Base-by-base conservation (phyloP, 2,797 vertebrate species). In the Pampus argenteus region DNA sequence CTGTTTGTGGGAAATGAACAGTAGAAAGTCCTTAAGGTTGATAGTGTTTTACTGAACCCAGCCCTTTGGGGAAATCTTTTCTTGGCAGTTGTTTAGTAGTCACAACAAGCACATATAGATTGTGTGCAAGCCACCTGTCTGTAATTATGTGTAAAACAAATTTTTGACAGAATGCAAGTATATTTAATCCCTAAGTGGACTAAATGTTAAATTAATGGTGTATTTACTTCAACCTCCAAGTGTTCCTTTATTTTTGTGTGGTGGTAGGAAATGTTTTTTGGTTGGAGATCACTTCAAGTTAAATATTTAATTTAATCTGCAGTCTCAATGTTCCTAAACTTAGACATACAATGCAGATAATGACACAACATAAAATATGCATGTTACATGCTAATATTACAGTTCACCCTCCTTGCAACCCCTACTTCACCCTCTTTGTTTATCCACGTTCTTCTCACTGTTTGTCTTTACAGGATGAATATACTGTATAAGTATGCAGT, bases 311-410 rank as follows among this genome's bases (percentile, higher is more conserved):
- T 40, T 56, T 40, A 7, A 44, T 63, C 49, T 64, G 49, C 22
- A 62, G 68, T 34, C 66, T 79, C 42, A 49, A 72, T 78, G 73
- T 78, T 54, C 68, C 74, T 67, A 74, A 71, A 71, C 71, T 66
- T 23, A 22, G 74, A 67, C 66, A 85, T 62, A 78, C 76, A 72
- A 74, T 78, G 65, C 66, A 71, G 59, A 69, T 61, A 26, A 69
- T 78, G 78, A 56, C 66, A 57, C 70, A 77, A 80, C 64, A 86
- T 88, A 76, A 82, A 91, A 89, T 86, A 89, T 89, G 72, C 72
- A 86, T 89, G 75, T 71, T 56, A 85, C 70, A 88, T 62, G 66
- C 76, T 63, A 76, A 80, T 63, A 86, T 80, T 76, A 74, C 63
- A 66, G 73, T 62, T 79, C 76, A 72, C 47, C 49, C 28, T 63